A percentile compares a stretch with the other conserved stretches of the same genome.
Evolutionary conservation across 2,888 invertebrate genomes (phyloP).

Genomic region (Smittia aterrima): DNA sequence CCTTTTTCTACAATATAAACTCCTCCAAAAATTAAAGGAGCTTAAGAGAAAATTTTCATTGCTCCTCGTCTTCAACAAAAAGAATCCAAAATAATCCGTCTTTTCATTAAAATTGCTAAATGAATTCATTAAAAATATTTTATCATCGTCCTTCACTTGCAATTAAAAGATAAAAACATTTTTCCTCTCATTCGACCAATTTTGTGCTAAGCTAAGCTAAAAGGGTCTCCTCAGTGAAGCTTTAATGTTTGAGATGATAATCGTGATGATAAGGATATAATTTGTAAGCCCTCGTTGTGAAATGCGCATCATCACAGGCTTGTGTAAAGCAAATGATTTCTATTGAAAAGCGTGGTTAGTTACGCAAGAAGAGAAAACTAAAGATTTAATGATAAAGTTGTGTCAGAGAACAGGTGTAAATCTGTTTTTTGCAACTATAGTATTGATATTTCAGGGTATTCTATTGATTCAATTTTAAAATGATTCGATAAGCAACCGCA

Average conservation of each 20-base stretch:
- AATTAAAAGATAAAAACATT: slow-evolving; percentile 24
- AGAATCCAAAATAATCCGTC: neutral
- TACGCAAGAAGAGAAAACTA: neutral
- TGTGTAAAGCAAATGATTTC: neutral
- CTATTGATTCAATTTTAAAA: too few relatives aligned
- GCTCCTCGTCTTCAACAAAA: neutral
- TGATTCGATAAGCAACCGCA: too few relatives aligned
- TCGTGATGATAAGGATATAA: slow-evolving; percentile 17
- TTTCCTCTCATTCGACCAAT: neutral
- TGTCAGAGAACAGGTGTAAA: neutral
- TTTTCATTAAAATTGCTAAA: neutral
- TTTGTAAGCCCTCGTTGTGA: slow-evolving; percentile 15
- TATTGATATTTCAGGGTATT: neutral
- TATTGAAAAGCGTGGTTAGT: neutral
- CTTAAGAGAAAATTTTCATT: too few relatives aligned
- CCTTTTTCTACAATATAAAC: neutral
- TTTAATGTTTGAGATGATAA: slow-evolving; percentile 6
- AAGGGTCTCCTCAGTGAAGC: neutral
- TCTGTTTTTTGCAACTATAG: neutral
- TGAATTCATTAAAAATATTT: slow-evolving; percentile 18
- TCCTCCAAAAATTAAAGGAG: too few relatives aligned
- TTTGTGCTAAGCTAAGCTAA: neutral
- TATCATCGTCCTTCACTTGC: slow-evolving; percentile 14
- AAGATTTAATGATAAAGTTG: neutral
- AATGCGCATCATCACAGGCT: neutral